Base-by-base conservation (phyloP, 2,888 invertebrate genomes). In the Drosophila flavopinicola region DNA sequence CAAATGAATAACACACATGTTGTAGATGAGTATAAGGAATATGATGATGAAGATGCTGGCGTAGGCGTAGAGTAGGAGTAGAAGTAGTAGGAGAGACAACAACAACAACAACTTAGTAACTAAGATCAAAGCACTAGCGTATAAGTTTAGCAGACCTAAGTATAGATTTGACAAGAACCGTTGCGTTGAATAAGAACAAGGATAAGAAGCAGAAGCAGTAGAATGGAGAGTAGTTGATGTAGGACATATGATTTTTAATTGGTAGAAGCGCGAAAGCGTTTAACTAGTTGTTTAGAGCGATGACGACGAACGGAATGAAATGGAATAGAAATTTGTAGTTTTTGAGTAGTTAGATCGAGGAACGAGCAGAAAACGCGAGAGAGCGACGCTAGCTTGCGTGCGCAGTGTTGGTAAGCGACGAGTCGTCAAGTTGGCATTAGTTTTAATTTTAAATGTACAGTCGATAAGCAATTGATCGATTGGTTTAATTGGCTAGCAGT, bases 51-150 rank as follows among this genome's bases (percentile, higher is more conserved):
- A 33, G 39, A 58, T 57, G 33, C 24, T 45, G 49, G 38, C 25
- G 17, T 54, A 51, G 30, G 53, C 37, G 52, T 67, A 63, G 47
- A 49, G 49, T 54, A 64, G 67, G 57, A 52, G 29, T 63, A 66
- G 66, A 54, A 69, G 57, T 57, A 42, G 53, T 61, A 47, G 66
- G 41, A 57, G 61, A 45, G 57, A 63, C 44, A 57, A 67, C 47
- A 58, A 51, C 32, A 60, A 45, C 57, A 57, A 63, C 60, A 66
- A 77, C 42, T 57, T 69, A 75, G 61, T 66, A 56, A 58, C 20
- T 80, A 80, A 84, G 80, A 84, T 80, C 78, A 84, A 79, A 77
- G 78, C 67, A 77, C 57, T 84, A 84, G 78, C 32, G 25, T 45
- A 52, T 84, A 80, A 79, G 84, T 65, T 57, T 75, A 80, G 79